Percentiles rank a stretch among this genome's conserved stretches.
Conservation (phyloP, 2,888 invertebrate genomes). For the Erebia aethiops region DNA sequence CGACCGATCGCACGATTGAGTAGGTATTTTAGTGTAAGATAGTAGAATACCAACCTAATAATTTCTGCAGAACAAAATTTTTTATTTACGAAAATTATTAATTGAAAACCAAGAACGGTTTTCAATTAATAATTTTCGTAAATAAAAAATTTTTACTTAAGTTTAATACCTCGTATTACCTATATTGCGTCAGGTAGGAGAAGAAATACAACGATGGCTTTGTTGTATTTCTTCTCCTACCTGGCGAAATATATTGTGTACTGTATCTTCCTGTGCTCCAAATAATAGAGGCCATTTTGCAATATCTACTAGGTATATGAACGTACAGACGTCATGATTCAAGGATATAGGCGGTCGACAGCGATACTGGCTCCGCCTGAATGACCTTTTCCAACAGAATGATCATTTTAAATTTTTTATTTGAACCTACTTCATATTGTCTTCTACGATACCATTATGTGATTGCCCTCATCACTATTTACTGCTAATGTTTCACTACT, state of each 20-base stretch:
- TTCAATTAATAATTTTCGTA: too few species aligned
- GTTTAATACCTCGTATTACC: too few species aligned
- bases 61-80: too few species aligned
- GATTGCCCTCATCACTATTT: neutral
- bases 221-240: too few species aligned
- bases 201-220: neutral
- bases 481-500: too few species aligned
- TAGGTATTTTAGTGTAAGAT: too few species aligned
- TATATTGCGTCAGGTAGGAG: neutral
- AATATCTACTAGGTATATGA: neutral
- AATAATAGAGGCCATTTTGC: conserved; percentile 1
- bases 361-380: neutral
- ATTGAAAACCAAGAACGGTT: neutral
- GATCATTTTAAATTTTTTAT: neutral
- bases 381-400: conserved; percentile 13
- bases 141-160: too few species aligned
- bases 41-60: too few species aligned
- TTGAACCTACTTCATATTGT: too few species aligned
- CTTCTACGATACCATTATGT: neutral
- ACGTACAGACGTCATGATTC: conserved; percentile 12
- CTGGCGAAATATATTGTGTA: too few species aligned
- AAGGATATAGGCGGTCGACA: conserved; percentile 13
- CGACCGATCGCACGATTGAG: too few species aligned
- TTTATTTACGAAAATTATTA: too few species aligned
- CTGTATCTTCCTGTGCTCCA: neutral